Evolutionary conservation across 2,797 vertebrate species (phyloP).

Genomic region (Acanthurus lineatus): DNA sequence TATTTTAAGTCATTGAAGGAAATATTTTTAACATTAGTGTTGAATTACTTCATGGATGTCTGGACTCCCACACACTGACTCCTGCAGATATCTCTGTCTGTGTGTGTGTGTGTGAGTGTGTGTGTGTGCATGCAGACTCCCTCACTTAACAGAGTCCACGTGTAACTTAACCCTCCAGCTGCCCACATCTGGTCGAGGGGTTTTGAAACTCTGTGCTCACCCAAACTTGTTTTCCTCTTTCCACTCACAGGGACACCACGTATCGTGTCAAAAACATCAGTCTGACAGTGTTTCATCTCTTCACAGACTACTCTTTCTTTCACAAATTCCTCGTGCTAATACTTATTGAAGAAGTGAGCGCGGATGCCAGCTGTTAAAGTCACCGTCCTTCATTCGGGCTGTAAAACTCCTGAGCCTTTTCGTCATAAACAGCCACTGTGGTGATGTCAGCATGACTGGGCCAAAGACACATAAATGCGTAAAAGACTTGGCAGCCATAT

Average conservation of each 20-base stretch:
- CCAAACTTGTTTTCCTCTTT: conserved; percentile 12
- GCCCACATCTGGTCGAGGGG: conserved; percentile 60
- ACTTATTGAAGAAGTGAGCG: background rate
- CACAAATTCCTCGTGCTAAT: background rate
- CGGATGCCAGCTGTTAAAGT: conserved; percentile 15
- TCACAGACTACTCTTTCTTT: background rate
- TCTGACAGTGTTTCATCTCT: background rate
- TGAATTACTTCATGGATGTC: too few species aligned
- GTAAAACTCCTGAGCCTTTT: conserved; percentile 1
- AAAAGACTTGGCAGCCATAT: conserved; percentile 60
- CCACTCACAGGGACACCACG: background rate
- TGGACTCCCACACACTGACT: conserved; percentile 1
- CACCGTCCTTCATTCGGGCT: conserved; percentile 10
- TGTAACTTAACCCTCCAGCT: conserved; percentile 55
- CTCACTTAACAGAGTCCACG: conserved; percentile 31
- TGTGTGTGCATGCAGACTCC: background rate
- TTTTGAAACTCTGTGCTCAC: conserved; percentile 48
- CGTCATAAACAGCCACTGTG: conserved; percentile 29
- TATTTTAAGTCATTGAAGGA: background rate
- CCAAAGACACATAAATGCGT: conserved; percentile 58
- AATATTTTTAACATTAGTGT: background rate
- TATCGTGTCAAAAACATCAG: background rate
- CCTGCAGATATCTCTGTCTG: conserved; percentile 9
- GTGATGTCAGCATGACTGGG: conserved; percentile 69
- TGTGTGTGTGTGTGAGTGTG: background rate